Percentiles rank a stretch among this genome's conserved stretches.
phyloP scores from a whole-genome alignment of 2,888 invertebrate genomes.

The Colletes collaris region DNA sequence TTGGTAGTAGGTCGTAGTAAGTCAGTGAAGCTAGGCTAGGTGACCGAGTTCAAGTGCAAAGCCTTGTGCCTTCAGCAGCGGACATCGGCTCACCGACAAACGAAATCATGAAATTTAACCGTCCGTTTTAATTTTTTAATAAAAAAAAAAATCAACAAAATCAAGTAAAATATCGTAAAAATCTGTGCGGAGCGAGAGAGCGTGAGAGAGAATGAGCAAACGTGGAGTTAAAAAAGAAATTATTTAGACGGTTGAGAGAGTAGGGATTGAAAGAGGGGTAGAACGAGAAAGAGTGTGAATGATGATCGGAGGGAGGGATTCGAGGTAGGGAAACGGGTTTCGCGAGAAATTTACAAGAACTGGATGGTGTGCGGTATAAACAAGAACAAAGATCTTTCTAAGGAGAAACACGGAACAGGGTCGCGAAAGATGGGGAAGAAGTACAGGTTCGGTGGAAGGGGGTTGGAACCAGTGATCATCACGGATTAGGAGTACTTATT shows the following conservation, averaged over 20 bases:
- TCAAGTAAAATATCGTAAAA: constrained; percentile 76
- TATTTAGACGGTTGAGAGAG: constrained; percentile 25
- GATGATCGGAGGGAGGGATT: constrained; percentile 21
- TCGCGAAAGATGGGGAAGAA: constrained; percentile 22
- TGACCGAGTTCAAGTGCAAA: constrained; percentile 83
- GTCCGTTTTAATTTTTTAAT: constrained; percentile 82
- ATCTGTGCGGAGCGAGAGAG: constrained; percentile 64
- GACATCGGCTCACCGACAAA: constrained; percentile 83
- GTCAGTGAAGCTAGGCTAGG: constrained; percentile 80
- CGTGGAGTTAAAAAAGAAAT: constrained; percentile 11
- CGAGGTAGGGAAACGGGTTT: constrained; percentile 21
- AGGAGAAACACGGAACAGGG: constrained; percentile 37
- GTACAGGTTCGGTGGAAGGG: not conserved
- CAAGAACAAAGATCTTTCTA: constrained; percentile 12
- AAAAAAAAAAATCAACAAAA: constrained; percentile 70
- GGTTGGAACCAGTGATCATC: not conserved
- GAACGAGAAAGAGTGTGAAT: constrained; percentile 5
- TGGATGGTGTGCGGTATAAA: not conserved
- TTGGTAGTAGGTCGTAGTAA: constrained; percentile 73
- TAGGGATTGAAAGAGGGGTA: constrained; percentile 17
- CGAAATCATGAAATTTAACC: constrained; percentile 80
- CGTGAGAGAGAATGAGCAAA: constrained; percentile 19
- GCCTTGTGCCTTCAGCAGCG: constrained; percentile 83
- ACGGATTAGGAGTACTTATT: constrained; percentile 10
- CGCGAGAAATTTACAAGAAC: constrained; percentile 8